phyloP scores from a whole-genome alignment of 64 coral and sea anemone species.

The Montipora cactus region DNA sequence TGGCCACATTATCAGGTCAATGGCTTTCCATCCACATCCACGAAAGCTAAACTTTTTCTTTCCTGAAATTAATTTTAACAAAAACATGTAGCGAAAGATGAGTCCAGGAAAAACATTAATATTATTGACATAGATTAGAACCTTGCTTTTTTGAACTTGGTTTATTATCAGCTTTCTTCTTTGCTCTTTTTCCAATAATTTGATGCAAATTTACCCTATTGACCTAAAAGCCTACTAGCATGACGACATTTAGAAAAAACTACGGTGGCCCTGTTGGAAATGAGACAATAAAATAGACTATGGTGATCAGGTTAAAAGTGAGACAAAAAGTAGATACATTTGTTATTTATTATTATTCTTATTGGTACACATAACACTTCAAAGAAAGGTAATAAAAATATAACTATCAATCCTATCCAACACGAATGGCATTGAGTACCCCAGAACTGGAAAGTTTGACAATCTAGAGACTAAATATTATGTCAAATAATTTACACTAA shows the following conservation, averaged over 20 bases:
- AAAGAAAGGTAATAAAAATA: too few relatives aligned
- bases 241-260: background rate
- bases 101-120: background rate
- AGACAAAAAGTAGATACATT: background rate
- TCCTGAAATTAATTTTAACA: constrained; percentile 2
- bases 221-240: background rate
- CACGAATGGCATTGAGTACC: background rate
- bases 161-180: too few relatives aligned
- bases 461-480: background rate
- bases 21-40: constrained; percentile 37
- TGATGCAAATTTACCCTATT: background rate
- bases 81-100: too few relatives aligned
- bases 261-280: background rate
- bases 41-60: constrained; percentile 42
- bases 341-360: too few relatives aligned
- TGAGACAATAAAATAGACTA: background rate
- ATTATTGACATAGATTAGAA: too few relatives aligned
- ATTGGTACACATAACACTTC: too few relatives aligned
- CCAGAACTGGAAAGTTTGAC: background rate
- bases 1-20: background rate
- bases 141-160: too few relatives aligned
- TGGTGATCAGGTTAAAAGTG: background rate
- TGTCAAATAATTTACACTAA: background rate
- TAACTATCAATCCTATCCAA: background rate
- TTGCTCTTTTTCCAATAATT: too few relatives aligned